phyloP scores from a whole-genome alignment of 64 coral and sea anemone species.

The Platygyra sinensis region DNA sequence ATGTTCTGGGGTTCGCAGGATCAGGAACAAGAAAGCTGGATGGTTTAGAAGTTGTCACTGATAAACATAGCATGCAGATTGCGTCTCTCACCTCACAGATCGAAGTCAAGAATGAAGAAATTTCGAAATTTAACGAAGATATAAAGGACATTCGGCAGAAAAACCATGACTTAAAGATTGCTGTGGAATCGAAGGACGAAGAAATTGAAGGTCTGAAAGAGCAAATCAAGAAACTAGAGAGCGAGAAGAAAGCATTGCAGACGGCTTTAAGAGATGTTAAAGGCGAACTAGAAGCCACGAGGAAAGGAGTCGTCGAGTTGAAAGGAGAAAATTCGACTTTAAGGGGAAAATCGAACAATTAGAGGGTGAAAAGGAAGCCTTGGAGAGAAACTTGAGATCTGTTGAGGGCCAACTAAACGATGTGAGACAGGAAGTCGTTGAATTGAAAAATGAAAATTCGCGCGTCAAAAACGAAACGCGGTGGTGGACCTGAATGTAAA shows the following conservation, averaged over 20 bases:
- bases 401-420: neutral
- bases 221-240: constrained; percentile 23
- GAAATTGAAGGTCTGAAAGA: constrained; percentile 15
- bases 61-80: neutral
- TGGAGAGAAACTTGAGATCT: no score
- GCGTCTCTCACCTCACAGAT: constrained; percentile 2
- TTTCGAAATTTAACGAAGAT: neutral
- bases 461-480: neutral
- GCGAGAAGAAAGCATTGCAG: constrained; percentile 9
- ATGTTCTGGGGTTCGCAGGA: neutral
- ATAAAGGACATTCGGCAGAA: neutral
- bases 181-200: constrained; percentile 10
- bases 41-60: neutral
- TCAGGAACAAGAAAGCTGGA: neutral
- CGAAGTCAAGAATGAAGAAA: constrained; percentile 1
- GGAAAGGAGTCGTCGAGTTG: neutral
- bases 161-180: constrained; percentile 7
- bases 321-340: constrained; percentile 1
- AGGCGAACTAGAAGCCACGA: constrained; percentile 22
- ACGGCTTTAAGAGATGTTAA: constrained; percentile 7
- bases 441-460: neutral
- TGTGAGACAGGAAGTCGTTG: neutral
- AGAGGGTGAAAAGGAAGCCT: no score
- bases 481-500: neutral
- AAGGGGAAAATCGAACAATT: neutral